phyloP scores from a whole-genome alignment of 2,888 invertebrate species.

The Phaonia tiefii region DNA sequence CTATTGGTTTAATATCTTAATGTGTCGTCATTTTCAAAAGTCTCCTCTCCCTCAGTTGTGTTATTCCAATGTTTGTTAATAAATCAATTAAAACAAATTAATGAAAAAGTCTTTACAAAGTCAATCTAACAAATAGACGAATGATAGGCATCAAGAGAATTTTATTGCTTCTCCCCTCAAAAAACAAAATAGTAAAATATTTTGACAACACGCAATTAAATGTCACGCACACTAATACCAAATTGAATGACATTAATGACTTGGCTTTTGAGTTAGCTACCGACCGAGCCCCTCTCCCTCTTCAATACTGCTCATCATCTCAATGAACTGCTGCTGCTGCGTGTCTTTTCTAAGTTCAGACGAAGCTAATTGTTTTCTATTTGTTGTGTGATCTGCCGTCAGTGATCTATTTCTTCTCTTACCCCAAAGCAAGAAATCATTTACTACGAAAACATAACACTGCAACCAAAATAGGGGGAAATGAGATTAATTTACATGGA shows the following conservation, averaged over 20 bases:
- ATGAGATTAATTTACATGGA: background rate
- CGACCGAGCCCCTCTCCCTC: conserved; percentile 3
- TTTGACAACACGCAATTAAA: conserved; percentile 73
- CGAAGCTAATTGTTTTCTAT: conserved; percentile 18
- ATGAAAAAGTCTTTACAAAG: conserved; percentile 34
- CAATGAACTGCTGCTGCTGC: too few relatives aligned
- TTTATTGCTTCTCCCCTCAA: conserved; percentile 7
- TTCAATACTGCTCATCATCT: background rate
- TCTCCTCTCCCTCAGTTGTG: background rate
- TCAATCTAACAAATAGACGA: conserved; percentile 3
- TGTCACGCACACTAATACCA: conserved; percentile 62
- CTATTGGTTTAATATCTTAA: background rate
- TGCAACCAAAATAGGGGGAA: background rate
- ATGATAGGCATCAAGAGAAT: background rate
- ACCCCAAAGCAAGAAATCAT: background rate
- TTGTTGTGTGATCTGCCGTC: conserved; percentile 14
- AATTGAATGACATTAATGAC: background rate
- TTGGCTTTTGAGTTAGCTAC: conserved; percentile 1
- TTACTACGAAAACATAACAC: background rate
- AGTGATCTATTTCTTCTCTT: conserved; percentile 10
- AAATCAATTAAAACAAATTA: conserved; percentile 50
- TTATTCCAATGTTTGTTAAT: conserved; percentile 30
- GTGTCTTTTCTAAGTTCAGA: background rate
- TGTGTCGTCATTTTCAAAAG: background rate
- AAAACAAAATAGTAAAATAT: conserved; percentile 28